Evolutionary conservation across 2,797 vertebrate genomes (phyloP), one percentile per base, ranked within the genome.

Genomic region (Setipinna tenuifilis): DNA sequence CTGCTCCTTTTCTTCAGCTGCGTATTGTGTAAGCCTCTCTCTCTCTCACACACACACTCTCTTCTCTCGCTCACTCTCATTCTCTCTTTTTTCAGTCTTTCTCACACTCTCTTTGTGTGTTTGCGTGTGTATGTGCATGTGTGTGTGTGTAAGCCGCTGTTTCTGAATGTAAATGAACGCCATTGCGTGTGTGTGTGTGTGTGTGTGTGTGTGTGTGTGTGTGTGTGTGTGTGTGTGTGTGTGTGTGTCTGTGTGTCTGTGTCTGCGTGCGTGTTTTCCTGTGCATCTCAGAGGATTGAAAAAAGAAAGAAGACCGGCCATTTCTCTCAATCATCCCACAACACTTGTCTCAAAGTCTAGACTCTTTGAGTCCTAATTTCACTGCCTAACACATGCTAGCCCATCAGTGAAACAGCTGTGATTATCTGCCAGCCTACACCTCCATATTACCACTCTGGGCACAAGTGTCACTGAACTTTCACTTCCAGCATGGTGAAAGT

Each of bases 51-150:
- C n/a, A n/a, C n/a, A n/a, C n/a, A n/a, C n/a, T 12, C n/a, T 25
- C n/a, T 61, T 41, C 10, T 65, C 23, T 65, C 2, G 21, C 58
- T 90, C 85, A 41, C 10, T 65, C 23, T 65, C 9, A 28, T 54
- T 90, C 85, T 59, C 23, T 61, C 88, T 88, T 58, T 61, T 83
- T 87, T 81, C 85, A 88, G 86, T 89, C 86, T 89, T 86, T 14
- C 3, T 31, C 14, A 61, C 21, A 19, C 25, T 48, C 78, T 85
- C 85, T 89, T 84, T 90, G 91, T 90, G 85, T 87, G 90, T 54
- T 9, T 54, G 50, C 9, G 50, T 54, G 89, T 82, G 85, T 89
- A 89, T 87, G 80, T 86, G 80, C 86, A 65, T 83, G 78, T 41
- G 83, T 86, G 87, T 31, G 10, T 54, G 61, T 44, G 9, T 89